Base-by-base conservation (phyloP, 2,797 vertebrate genomes). In the Tragelaphus oryx region DNA sequence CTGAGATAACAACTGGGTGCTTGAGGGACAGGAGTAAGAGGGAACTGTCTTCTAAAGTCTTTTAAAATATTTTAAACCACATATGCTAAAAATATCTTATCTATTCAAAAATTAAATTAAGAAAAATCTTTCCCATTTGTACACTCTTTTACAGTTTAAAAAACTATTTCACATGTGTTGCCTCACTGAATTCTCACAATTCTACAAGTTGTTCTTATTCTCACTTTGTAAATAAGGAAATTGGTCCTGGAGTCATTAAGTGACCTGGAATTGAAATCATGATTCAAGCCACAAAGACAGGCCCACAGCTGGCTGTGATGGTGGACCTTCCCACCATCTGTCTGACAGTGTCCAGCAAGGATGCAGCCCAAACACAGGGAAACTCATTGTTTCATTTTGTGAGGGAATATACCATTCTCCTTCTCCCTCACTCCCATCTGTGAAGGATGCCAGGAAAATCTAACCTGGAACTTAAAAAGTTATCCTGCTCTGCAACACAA, bases 131-230 rank as follows among this genome's bases (percentile, higher is more conserved):
- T 60, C 22, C 46, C 4, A 33, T 54, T 81, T 50, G 6, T 71
- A 50, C 4, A 78, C 17, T 28, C 6, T 8, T 89, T 65, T 60
- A 78, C 0, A 14, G 8, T 68, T 87, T 93, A 55, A 81, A 83
- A 87, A 37, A 9, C 50, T 48, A 48, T 68, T 80, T 55, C 26
- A 24, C 6, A 44, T 8, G 10, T 33, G 26, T 68, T 50, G 68
- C 55, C 16, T 80, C 44, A 71, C 4, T 83, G 54, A 78, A 85
- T 94, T 82, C 60, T 89, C 33, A 78, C 30, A 95, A 52, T 85
- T 81, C 57, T 79, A 30, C 20, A 17, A 75, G 10, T 59, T 89
- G 18, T 41, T 86, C 30, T 78, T 91, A 20, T 91, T 50, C 28
- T n/a, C 16, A n/a, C n/a, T 81, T 93, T 71, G 54, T 14, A 83